Conservation (phyloP, 2,888 invertebrate species). For the Ormyrus nitidulus region DNA sequence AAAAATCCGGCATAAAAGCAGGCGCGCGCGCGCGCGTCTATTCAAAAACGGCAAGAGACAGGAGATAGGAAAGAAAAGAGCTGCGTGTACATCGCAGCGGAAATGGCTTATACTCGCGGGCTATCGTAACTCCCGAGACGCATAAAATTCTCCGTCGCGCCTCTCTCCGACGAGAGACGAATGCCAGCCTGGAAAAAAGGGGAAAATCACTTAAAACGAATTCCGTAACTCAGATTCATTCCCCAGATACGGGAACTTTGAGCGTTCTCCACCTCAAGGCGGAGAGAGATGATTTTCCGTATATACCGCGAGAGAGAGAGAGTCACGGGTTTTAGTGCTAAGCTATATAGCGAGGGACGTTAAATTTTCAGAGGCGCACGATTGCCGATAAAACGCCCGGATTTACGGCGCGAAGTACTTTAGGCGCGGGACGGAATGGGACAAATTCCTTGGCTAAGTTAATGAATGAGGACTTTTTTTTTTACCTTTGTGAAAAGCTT, state of each 20-base stretch:
- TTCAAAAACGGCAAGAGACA: conserved; percentile 15
- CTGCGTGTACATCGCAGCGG: conserved; percentile 30
- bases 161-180: conserved; percentile 24
- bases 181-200: conserved; percentile 22
- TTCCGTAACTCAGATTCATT: conserved; percentile 56
- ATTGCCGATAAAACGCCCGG: conserved; percentile 41
- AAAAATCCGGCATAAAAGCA: conserved; percentile 10
- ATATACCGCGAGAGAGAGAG: too few species aligned
- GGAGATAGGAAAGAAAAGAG: background rate
- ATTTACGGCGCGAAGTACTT: conserved; percentile 30
- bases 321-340: too few species aligned
- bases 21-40: background rate
- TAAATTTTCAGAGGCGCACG: background rate
- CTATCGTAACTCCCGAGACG: conserved; percentile 38
- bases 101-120: conserved; percentile 31
- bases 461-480: conserved; percentile 2
- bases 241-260: conserved; percentile 43
- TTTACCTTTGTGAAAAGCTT: background rate
- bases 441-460: conserved; percentile 25
- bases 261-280: background rate
- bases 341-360: too few species aligned
- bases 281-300: conserved; percentile 21
- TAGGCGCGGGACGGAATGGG: conserved; percentile 5
- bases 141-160: conserved; percentile 41
- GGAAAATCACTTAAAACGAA: conserved; percentile 56